Conservation (phyloP, 2,797 vertebrate species). For the Delichon dasypus region DNA sequence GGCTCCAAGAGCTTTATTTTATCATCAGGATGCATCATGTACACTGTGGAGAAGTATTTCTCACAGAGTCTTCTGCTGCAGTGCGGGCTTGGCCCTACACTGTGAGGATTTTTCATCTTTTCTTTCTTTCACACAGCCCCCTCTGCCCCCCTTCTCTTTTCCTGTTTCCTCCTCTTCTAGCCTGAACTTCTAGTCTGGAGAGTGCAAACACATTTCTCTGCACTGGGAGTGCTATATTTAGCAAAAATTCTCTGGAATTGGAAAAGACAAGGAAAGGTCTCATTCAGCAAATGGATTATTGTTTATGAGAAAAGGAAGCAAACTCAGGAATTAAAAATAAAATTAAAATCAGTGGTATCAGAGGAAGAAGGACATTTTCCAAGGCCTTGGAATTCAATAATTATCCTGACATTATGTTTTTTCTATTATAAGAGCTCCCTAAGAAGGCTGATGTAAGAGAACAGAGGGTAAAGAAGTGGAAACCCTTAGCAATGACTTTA, state of each 20-base stretch:
- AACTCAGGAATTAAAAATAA: neutral
- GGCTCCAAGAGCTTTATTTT: neutral
- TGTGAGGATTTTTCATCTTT: neutral
- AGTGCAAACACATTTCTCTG: neutral
- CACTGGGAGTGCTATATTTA: neutral
- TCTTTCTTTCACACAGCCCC: neutral
- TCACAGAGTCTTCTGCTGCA: neutral
- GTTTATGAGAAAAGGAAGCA: neutral
- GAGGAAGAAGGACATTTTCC: neutral
- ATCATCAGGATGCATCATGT: neutral
- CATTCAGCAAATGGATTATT: neutral
- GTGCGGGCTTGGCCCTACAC: neutral
- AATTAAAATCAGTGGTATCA: neutral
- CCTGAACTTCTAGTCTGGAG: neutral
- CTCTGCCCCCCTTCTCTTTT: neutral
- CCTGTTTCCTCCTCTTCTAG: neutral
- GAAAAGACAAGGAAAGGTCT: neutral
- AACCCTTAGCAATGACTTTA: slow-evolving; percentile 1
- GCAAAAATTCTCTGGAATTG: neutral
- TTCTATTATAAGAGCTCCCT: neutral
- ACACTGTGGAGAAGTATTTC: neutral
- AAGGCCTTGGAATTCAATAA: neutral
- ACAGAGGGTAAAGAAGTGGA: slow-evolving; percentile 8
- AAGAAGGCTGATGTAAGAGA: slow-evolving; percentile 6
- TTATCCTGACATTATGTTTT: neutral